Base-by-base conservation (phyloP, 2,888 invertebrate species). In the Apocheima hispidaria region DNA sequence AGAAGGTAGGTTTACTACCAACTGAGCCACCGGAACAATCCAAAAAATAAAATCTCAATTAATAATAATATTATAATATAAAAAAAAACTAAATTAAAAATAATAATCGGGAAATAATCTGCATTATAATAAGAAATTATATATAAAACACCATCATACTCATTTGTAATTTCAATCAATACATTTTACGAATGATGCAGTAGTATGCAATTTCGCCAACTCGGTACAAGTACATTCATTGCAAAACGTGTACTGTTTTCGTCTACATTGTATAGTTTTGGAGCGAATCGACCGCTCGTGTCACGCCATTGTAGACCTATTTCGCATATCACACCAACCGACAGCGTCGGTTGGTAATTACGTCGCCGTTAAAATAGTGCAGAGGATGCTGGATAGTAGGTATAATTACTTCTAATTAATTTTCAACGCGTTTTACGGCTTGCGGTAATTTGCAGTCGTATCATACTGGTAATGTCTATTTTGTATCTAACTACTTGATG, bases 241-340 rank as follows among this genome's bases (percentile, higher is more conserved):
- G 35, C 49, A 3, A 49, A 36, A 18, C 36, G 20, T 14, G 43
- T 26, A 23, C 23, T 14, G 43, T 14, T 20, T 38, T 18, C 18
- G 9, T 18, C 18, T 40, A 38, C 38, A 20, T 38, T 44, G 46
- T 48, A 59, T 40, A 59, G 59, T 56, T 60, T 53, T 36, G 43
- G 40, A 41, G 20, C 10, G 36, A 49, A 56, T 51, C 55, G 60
- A 44, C 40, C 50, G 48, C 18, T 16, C 35, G 20, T n/a, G 35
- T 33, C 46, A 23, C 52, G 46, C 57, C 16, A 23, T 41, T 43
- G 50, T 50, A 26, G 54, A 36, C 38, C 50, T 33, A 49, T 49
- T 60, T 50, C 50, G 51, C 55, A 56, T 56, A 61, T 61, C 55
- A 56, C 60, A 60, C 49, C 49, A 18, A 43, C 51, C 46, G 48